These are phyloP conservation scores for Calephelis virginiensis DNA, from an alignment of 1,140 invertebrate species.

Conservation along the genomic window DNA sequence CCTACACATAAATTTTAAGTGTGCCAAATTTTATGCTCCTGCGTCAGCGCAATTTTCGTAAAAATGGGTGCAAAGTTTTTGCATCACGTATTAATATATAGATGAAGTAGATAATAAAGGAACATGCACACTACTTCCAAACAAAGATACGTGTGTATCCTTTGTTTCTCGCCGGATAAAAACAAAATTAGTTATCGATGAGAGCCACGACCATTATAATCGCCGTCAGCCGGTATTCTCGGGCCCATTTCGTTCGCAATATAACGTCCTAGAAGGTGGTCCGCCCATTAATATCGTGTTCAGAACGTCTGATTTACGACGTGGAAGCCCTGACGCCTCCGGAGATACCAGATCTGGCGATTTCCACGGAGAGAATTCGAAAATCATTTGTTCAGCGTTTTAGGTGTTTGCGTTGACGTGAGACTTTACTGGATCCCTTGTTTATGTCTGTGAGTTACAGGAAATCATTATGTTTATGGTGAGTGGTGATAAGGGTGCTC, in stretches of 20 bases:
- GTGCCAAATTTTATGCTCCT: too few species aligned
- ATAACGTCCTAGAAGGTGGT: constrained; percentile 8
- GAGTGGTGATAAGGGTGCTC: too few species aligned
- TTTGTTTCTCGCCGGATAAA: background rate
- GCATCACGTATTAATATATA: too few species aligned
- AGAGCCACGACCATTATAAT: background rate
- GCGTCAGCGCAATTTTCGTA: too few species aligned
- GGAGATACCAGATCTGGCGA: constrained; percentile 9
- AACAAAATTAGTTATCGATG: constrained; percentile 4
- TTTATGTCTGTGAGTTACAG: background rate
- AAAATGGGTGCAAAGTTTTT: too few species aligned
- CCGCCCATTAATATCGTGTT: constrained; percentile 2
- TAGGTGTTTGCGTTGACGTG: constrained; percentile 13
- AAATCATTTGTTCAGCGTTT: constrained; percentile 16
- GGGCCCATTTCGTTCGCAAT: constrained; percentile 14
- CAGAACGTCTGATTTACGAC: constrained; percentile 13
- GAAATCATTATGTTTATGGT: too few species aligned
- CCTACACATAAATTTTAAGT: too few species aligned
- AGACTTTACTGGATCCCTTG: background rate
- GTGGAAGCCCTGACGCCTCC: constrained; percentile 3
- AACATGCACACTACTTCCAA: too few species aligned
- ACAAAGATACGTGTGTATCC: too few species aligned
- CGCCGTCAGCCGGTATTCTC: background rate
- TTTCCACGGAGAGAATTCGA: constrained; percentile 15
- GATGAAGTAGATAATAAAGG: too few species aligned